Evolutionary conservation across 2,113 vertebrate genomes (phyloP).

Genomic region (Alaudala cheleensis): DNA sequence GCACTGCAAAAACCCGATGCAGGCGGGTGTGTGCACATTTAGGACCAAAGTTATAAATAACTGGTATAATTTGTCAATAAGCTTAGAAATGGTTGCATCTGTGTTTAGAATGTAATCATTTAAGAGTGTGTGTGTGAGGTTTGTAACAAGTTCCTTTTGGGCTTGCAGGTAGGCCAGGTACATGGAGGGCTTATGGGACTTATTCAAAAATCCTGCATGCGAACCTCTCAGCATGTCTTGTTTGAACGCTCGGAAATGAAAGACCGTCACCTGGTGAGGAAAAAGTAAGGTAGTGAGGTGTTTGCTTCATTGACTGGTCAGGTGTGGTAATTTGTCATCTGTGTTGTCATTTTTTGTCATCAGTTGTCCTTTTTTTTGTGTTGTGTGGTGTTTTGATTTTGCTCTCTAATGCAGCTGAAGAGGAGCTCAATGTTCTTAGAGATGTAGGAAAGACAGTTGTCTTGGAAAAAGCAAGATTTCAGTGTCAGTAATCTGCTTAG

Average conservation of each 20-base stretch:
- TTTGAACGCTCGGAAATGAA: slow-evolving; percentile 94
- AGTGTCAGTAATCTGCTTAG: background rate
- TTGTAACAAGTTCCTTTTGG: background rate
- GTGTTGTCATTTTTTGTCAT: background rate
- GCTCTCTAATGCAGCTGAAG: background rate
- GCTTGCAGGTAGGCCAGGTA: slow-evolving; percentile 85
- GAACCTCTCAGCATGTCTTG: slow-evolving; percentile 86
- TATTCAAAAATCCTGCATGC: slow-evolving; percentile 87
- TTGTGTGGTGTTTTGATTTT: background rate
- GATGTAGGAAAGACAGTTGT: background rate
- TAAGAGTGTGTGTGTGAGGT: background rate
- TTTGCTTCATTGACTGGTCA: background rate
- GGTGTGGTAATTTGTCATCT: background rate
- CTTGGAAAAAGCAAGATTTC: background rate
- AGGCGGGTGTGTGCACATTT: background rate
- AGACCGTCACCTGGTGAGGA: slow-evolving; percentile 87
- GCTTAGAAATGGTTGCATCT: background rate
- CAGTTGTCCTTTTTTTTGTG: background rate
- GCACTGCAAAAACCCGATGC: background rate
- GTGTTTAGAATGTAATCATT: background rate
- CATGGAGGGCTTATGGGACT: slow-evolving; percentile 91
- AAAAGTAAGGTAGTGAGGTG: slow-evolving; percentile 76
- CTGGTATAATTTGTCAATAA: background rate
- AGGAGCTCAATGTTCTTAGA: background rate
- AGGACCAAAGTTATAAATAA: background rate